Conservation (phyloP, 2,113 vertebrate genomes). For the Pristiophorus japonicus region DNA sequence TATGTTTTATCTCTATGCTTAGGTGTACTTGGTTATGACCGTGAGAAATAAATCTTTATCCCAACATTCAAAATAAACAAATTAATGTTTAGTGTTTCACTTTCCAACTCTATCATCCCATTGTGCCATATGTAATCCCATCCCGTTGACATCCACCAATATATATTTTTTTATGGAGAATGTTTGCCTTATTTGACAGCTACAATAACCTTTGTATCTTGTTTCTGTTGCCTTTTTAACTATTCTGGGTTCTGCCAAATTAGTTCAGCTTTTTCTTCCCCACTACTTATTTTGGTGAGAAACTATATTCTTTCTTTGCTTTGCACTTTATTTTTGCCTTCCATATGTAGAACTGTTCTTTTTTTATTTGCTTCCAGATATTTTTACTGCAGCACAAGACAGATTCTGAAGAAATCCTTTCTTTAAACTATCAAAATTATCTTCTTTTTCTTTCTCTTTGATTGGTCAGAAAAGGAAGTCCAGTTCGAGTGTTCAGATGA, state of each 20-base stretch:
- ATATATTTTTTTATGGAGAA: neutral
- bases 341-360: constrained; percentile 3
- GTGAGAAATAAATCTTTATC: neutral
- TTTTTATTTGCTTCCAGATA: neutral
- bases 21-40: neutral
- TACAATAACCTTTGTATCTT: neutral
- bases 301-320: neutral
- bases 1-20: neutral
- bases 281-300: constrained; percentile 8
- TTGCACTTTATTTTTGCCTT: neutral
- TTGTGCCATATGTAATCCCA: constrained; percentile 31
- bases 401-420: constrained; percentile 29
- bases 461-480: constrained; percentile 75
- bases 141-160: neutral
- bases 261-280: constrained; percentile 17
- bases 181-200: constrained; percentile 15
- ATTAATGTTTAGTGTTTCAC: constrained; percentile 14
- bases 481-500: constrained; percentile 68
- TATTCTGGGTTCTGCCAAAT: neutral
- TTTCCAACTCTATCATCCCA: constrained; percentile 26
- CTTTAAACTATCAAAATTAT: constrained; percentile 40
- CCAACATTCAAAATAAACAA: constrained; percentile 12
- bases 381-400: constrained; percentile 19
- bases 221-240: constrained; percentile 13
- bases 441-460: constrained; percentile 64